Evolutionary conservation across 2,113 vertebrate genomes (phyloP), one percentile per base, ranked within the genome.

Genomic region (Psophia crepitans): DNA sequence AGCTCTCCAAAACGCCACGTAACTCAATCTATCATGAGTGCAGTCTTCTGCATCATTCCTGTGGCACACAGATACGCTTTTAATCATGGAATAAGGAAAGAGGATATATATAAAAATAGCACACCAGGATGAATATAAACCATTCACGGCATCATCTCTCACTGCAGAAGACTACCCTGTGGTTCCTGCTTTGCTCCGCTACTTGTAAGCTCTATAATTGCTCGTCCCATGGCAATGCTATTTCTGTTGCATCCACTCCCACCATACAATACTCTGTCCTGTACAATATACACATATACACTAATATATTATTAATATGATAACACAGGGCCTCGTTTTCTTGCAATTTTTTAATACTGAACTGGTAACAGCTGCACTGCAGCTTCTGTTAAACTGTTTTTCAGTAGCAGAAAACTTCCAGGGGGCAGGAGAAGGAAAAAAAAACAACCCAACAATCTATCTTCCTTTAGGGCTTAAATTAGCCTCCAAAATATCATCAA

Each of bases 131-230:
- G 68, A 91, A 90, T 68, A 93, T 56, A 92, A 97, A 90, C 70
- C 33, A 57, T 58, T 69, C 57, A 61, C 44, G 54, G 20, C 66
- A 88, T 75, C 75, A 85, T 87, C 78, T 93, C 95, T 96, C 90
- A 58, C 74, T 53, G 78, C 56, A 74, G 81, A 90, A 91, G 61
- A 84, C 64, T 65, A 54, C 54, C 9, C 75, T 54, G 85, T 26
- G 28, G 90, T 95, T 87, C 57, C 95, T 86, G 71, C 85, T 96
- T 95, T 89, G 83, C 90, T 94, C 74, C 89, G 84, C 86, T 94
- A 11, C 90, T 95, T 65, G 76, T 70, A 80, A 96, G 78, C 89
- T 85, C 77, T 74, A 75, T 28, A 39, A 94, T 90, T 71, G 82
- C 70, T 93, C 14, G 10, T 85, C 43, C 60, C 89, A 92, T 74